phyloP scores from a whole-genome alignment of 2,797 vertebrate species.

The Vultur gryphus region DNA sequence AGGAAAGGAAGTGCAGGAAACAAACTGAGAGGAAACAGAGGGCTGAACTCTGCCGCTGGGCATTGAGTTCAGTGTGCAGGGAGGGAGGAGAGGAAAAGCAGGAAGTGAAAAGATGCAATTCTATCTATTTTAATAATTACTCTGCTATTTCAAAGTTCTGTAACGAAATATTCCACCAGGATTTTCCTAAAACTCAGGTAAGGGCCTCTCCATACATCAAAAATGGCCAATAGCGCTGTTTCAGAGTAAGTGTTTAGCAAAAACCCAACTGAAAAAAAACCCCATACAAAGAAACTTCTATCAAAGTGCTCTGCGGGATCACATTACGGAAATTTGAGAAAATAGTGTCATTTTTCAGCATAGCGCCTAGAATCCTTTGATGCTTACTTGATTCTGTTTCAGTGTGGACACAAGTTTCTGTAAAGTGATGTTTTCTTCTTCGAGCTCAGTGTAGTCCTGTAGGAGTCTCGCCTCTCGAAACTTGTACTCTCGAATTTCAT shows the following conservation, averaged over 20 bases:
- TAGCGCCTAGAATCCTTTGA: not conserved
- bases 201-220: not conserved
- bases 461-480: slow-evolving; percentile 92
- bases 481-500: slow-evolving; percentile 96
- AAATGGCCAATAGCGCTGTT: not conserved
- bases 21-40: not conserved
- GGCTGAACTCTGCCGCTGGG: not conserved
- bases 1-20: not conserved
- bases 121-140: not conserved
- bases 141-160: not conserved
- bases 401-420: slow-evolving; percentile 96
- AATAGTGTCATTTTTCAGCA: not conserved
- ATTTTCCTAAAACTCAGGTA: not conserved
- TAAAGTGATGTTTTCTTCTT: slow-evolving; percentile 96
- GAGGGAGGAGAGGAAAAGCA: not conserved
- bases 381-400: slow-evolving; percentile 91
- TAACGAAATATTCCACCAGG: not conserved
- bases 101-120: not conserved
- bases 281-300: not conserved
- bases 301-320: not conserved
- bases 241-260: not conserved
- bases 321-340: not conserved
- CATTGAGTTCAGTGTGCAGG: accelerated
- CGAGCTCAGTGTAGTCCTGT: slow-evolving; percentile 96
- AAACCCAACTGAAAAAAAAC: not conserved